phyloP scores from a whole-genome alignment of 1,140 invertebrate genomes.

The Zaprionus tsacasi region DNA sequence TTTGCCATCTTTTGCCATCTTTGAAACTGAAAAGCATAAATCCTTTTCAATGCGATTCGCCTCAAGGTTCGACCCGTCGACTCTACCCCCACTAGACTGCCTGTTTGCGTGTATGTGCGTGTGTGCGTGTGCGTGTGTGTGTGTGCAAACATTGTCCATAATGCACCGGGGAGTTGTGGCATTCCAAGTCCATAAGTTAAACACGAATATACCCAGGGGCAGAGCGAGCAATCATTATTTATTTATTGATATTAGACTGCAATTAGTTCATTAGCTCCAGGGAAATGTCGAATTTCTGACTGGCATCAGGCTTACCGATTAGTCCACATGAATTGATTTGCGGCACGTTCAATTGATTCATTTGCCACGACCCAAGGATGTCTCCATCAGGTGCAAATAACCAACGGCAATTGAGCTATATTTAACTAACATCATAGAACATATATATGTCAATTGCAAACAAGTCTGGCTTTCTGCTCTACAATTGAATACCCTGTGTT shows the following conservation, averaged over 20 bases:
- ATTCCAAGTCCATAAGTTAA: conserved; percentile 43
- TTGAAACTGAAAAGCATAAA: conserved; percentile 56
- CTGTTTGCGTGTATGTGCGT: conserved; percentile 17
- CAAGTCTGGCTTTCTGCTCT: neutral
- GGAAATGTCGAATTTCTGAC: conserved; percentile 21
- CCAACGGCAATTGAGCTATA: neutral
- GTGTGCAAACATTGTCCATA: conserved; percentile 44
- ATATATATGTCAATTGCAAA: neutral
- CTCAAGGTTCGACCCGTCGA: conserved; percentile 39
- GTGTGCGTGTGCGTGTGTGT: conserved; percentile 18
- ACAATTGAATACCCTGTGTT: too few species aligned
- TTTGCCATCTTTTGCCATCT: conserved; percentile 49
- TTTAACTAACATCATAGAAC: neutral
- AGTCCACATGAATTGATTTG: conserved; percentile 5
- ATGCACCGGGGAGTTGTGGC: conserved; percentile 54
- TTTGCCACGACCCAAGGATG: neutral
- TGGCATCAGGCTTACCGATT: conserved; percentile 1
- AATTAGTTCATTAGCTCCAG: conserved; percentile 72
- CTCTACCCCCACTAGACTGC: neutral
- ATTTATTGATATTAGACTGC: conserved; percentile 77
- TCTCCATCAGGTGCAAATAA: neutral
- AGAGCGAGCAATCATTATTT: conserved; percentile 64
- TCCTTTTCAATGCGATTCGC: conserved; percentile 66
- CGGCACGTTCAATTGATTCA: conserved; percentile 16
- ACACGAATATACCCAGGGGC: conserved; percentile 42